Evolutionary conservation across 2,113 vertebrate species (phyloP).

Genomic region (Aramus guarauna): DNA sequence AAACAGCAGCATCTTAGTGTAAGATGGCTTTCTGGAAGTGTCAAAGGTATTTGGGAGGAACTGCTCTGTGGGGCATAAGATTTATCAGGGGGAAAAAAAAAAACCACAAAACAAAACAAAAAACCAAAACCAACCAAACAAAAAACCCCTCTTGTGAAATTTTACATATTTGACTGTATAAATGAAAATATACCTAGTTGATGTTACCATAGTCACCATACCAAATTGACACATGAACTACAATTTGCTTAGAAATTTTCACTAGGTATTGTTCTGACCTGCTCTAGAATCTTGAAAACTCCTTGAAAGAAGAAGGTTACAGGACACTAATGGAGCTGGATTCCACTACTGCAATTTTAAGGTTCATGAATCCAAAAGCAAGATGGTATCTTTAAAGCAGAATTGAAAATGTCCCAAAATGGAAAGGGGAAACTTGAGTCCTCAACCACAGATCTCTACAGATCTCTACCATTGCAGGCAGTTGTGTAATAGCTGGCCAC

Average conservation of each 20-base stretch:
- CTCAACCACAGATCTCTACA: neutral
- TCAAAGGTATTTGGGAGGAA: neutral
- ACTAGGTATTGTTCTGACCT: neutral
- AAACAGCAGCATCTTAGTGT: accelerated
- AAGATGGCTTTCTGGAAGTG: neutral
- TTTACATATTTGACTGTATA: neutral
- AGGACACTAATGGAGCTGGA: neutral
- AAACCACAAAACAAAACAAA: neutral
- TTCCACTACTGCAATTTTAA: neutral
- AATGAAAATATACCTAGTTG: neutral
- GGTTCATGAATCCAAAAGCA: neutral
- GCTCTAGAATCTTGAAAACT: neutral
- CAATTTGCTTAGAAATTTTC: neutral
- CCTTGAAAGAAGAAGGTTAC: neutral
- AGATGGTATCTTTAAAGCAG: neutral
- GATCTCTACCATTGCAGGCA: neutral
- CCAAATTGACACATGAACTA: accelerated
- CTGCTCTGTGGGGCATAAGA: neutral
- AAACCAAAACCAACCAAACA: no score
- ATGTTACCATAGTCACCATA: neutral
- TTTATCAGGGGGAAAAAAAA: neutral
- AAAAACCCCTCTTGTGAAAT: neutral
- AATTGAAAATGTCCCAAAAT: neutral
- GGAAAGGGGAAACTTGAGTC: neutral
- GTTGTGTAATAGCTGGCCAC: neutral